Evolutionary conservation across 2,888 invertebrate genomes (phyloP), one percentile per base, ranked within the genome.

Genomic region (Euplagia quadripunctaria): DNA sequence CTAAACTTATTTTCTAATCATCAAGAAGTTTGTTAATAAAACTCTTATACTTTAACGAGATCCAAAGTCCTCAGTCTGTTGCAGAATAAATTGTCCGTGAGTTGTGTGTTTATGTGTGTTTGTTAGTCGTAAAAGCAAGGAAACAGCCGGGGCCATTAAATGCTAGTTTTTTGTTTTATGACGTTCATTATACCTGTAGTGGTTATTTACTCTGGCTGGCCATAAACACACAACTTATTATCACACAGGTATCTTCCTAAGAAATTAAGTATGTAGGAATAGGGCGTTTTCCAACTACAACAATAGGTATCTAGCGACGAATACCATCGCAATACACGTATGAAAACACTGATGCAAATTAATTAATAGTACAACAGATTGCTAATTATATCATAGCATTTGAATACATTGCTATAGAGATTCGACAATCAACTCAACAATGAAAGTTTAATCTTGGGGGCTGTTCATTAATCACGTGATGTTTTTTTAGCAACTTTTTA

Each of bases 141-240:
- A 78, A 81, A 83, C 70, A 77, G 52, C 68, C 66, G 68, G 31
- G 79, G 77, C 77, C 75, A 83, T 86, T 85, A 84, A 79, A 80
- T 17, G 68, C 61, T 12, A 70, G 49, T 79, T 78, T 31, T 82
- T 80, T 79, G 78, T 82, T 88, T 85, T 80, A 86, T 73, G 76
- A 46, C 75, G 61, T 68, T 84, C 76, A 82, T 83, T 87, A 55
- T 55, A 64, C 7, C 52, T 43, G 58, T 63, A 61, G 76, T 74
- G 75, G 69, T 64, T 70, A 72, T 68, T 70, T 71, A 78, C 64
- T 46, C n/a, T 20, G n/a, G n/a, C 11, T 68, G 46, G 46, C n/a
- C 46, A 31, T 69, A 61, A 68, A 49, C 31, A 68, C 42, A 55
- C 42, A 42, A 61, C 42, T 16, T 61, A 69, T 2, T 61, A 31